phyloP scores from a whole-genome alignment of 2,888 invertebrate species.

The Drepanosiphum platanoidis region DNA sequence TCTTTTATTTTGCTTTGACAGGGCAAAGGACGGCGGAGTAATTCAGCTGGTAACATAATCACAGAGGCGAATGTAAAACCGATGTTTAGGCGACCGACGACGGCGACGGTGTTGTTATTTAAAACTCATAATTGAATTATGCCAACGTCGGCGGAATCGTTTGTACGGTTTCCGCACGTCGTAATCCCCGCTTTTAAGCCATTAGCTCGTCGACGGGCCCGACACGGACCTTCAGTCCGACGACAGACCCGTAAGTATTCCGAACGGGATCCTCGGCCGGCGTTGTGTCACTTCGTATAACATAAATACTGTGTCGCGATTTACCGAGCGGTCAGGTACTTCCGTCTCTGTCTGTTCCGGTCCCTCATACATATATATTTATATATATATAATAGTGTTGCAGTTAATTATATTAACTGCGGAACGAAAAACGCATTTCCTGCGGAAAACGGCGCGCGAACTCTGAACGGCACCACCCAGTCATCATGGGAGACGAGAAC shows the following conservation, averaged over 20 bases:
- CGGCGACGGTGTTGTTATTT: background rate
- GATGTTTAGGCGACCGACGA: too few species aligned
- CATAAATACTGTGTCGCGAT: background rate
- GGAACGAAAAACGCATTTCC: too few species aligned
- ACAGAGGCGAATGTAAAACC: too few species aligned
- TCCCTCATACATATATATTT: too few species aligned
- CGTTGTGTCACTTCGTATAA: background rate
- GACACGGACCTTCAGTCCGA: background rate
- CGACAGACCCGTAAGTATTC: background rate
- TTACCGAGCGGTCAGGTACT: background rate
- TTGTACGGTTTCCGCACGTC: background rate
- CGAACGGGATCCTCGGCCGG: too few species aligned
- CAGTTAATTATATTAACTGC: too few species aligned
- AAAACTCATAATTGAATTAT: background rate
- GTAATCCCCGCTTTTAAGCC: background rate
- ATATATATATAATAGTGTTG: too few species aligned
- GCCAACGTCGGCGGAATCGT: background rate
- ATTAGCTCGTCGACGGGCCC: background rate
- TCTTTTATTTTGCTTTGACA: too few species aligned
- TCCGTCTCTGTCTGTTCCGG: too few species aligned
- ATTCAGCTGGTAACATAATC: too few species aligned
- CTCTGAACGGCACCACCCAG: background rate
- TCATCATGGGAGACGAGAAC: constrained; percentile 11
- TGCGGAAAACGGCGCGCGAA: background rate
- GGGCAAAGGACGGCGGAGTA: too few species aligned